Percentiles rank a stretch among this genome's conserved stretches.
phyloP scores from a whole-genome alignment of 1,140 invertebrate species.

The Drosophila cardini region DNA sequence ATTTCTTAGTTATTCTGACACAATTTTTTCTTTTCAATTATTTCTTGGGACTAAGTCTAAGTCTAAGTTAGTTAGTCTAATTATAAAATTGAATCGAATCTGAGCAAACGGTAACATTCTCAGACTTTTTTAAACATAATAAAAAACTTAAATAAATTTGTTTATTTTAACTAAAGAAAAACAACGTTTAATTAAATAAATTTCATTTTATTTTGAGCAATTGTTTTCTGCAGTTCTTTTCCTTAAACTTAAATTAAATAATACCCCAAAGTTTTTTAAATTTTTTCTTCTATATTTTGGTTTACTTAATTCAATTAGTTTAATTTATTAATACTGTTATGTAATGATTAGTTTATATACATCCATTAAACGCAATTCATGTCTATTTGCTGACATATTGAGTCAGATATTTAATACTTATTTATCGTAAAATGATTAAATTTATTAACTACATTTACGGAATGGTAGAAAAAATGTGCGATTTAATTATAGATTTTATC shows the following conservation, averaged over 20 bases:
- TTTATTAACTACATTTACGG: constrained; percentile 39
- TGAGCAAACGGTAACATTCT: too few species aligned
- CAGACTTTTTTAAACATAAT: too few species aligned
- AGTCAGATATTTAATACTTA: neutral
- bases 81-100: too few species aligned
- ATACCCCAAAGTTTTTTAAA: constrained; percentile 62
- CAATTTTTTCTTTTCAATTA: too few species aligned
- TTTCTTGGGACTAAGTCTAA: too few species aligned
- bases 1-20: too few species aligned
- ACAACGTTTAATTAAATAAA: too few species aligned
- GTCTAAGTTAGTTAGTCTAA: too few species aligned
- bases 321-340: constrained; percentile 9
- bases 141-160: too few species aligned
- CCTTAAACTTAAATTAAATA: constrained; percentile 74
- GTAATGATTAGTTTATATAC: constrained; percentile 59
- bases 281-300: constrained; percentile 13
- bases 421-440: constrained; percentile 4
- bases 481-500: constrained; percentile 36
- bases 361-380: constrained; percentile 15
- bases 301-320: constrained; percentile 6
- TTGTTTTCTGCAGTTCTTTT: constrained; percentile 25
- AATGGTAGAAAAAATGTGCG: constrained; percentile 69
- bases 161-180: too few species aligned
- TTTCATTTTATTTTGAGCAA: constrained; percentile 58
- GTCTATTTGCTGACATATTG: constrained; percentile 36